Evolutionary conservation across 2,113 vertebrate genomes (phyloP).

Genomic region (Calonectris borealis): DNA sequence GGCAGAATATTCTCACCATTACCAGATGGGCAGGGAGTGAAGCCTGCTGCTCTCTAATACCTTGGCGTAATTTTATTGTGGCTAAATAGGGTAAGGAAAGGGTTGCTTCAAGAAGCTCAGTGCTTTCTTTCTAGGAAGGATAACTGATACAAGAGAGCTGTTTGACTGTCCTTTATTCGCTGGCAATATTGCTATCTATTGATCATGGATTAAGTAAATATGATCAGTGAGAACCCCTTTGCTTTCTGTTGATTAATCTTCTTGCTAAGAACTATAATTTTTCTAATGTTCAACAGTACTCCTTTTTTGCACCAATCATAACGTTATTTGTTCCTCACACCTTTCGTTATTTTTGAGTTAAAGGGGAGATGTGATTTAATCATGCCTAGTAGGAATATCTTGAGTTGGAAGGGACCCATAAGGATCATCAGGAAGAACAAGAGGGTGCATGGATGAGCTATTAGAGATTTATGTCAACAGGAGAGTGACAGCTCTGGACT

Average conservation of each 20-base stretch:
- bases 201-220: constrained; percentile 49
- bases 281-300: background rate
- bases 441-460: background rate
- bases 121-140: background rate
- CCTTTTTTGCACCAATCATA: background rate
- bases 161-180: background rate
- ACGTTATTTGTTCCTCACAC: background rate
- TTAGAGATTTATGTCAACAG: rapidly evolving
- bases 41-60: background rate
- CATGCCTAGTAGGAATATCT: background rate
- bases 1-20: background rate
- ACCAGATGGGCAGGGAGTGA: rapidly evolving
- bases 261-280: background rate
- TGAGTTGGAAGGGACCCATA: background rate
- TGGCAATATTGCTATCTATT: background rate
- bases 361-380: background rate
- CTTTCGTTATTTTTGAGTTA: background rate
- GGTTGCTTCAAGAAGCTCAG: background rate
- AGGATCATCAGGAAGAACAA: rapidly evolving
- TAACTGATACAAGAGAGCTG: background rate
- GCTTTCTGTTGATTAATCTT: constrained; percentile 53
- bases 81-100: background rate
- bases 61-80: background rate
- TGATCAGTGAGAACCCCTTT: constrained; percentile 42
- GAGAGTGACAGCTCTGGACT: background rate